These are phyloP conservation scores for Polymixis flavicincta DNA, from an alignment of 2,888 invertebrate genomes.

Conservation along the genomic window DNA sequence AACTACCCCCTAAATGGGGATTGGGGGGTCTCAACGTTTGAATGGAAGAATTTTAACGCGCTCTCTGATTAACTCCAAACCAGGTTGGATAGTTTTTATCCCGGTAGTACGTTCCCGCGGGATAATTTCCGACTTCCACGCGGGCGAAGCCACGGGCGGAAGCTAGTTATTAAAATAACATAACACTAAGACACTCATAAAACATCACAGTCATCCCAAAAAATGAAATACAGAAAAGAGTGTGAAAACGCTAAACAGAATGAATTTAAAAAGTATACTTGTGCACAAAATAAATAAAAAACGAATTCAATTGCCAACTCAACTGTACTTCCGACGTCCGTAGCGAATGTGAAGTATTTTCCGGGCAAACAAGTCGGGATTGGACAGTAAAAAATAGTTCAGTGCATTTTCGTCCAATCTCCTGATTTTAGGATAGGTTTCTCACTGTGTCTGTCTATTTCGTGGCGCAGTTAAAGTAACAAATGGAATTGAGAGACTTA, in stretches of 20 bases:
- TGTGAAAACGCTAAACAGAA: conserved; percentile 18
- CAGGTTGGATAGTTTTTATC: too few species aligned
- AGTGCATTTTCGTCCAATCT: conserved; percentile 38
- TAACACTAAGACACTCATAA: not conserved
- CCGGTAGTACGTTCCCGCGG: too few species aligned
- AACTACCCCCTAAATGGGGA: too few species aligned
- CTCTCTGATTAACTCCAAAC: too few species aligned
- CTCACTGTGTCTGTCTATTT: conserved; percentile 17
- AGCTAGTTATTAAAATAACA: too few species aligned
- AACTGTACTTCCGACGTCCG: conserved; percentile 39
- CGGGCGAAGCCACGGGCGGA: too few species aligned
- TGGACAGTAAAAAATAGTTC: conserved; percentile 53
- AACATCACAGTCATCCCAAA: not conserved
- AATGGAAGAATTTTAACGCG: too few species aligned
- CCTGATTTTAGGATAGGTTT: conserved; percentile 32
- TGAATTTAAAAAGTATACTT: conserved; percentile 24
- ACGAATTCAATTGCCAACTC: conserved; percentile 42
- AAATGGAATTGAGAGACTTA: conserved; percentile 41
- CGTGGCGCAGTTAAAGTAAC: conserved; percentile 27
- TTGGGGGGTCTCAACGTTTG: too few species aligned
- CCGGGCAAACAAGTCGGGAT: conserved; percentile 47
- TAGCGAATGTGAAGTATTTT: conserved; percentile 56
- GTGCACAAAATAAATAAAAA: conserved; percentile 29
- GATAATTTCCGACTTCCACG: too few species aligned
- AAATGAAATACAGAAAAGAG: not conserved